phyloP scores from a whole-genome alignment of 2,113 vertebrate genomes.

The Neodon shergylaensis region DNA sequence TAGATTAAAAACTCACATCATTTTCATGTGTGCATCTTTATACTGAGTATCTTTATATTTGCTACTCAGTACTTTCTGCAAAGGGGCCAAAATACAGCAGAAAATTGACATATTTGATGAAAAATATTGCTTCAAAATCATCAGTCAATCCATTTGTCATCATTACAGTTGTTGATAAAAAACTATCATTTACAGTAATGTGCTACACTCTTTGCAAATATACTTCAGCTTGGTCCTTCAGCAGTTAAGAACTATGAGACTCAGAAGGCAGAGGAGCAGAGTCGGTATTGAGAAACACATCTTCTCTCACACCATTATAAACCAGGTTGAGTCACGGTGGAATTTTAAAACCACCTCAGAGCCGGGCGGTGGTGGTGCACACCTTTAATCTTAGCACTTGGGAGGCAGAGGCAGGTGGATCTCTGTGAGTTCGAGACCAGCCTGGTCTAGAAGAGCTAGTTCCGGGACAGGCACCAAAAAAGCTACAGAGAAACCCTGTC shows the following conservation, averaged over 20 bases:
- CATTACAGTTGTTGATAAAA: conserved; percentile 10
- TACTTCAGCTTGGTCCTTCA: neutral
- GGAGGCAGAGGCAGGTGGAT: too few relatives aligned
- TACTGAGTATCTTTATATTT: conserved; percentile 27
- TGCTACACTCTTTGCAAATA: neutral
- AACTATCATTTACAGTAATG: neutral
- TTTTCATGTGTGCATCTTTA: conserved; percentile 27
- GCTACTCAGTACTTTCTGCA: neutral
- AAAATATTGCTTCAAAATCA: conserved; percentile 7
- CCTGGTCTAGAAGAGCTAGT: too few relatives aligned
- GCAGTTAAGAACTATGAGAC: neutral
- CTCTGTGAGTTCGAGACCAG: too few relatives aligned
- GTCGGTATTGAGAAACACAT: neutral
- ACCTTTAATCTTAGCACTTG: too few relatives aligned
- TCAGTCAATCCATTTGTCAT: neutral
- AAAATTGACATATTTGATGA: conserved; percentile 21
- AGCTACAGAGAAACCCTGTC: too few relatives aligned
- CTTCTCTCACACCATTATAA: neutral
- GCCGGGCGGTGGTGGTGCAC: too few relatives aligned
- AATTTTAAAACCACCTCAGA: neutral
- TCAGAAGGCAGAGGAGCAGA: neutral
- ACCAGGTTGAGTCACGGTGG: neutral
- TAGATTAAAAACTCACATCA: conserved; percentile 37
- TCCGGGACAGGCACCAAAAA: too few relatives aligned
- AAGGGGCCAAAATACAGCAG: neutral